Base-by-base conservation (phyloP, 2,888 invertebrate genomes). In the Callyntrura sp. region DNA sequence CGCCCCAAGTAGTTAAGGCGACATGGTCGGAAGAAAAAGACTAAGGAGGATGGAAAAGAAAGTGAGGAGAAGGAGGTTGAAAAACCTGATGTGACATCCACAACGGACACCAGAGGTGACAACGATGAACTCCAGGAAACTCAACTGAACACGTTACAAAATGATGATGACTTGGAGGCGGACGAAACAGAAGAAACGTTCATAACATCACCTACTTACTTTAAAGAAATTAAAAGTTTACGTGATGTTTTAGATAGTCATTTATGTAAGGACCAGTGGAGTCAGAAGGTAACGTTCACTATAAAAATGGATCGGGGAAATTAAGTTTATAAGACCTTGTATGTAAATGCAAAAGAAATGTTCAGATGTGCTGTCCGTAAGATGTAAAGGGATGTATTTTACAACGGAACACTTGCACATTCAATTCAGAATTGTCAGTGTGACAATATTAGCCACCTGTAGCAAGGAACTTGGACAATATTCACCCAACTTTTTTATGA, bases 1-100 rank as follows among this genome's bases (percentile, higher is more conserved):
- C n/a, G n/a, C n/a, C n/a, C n/a, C n/a, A n/a, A 92, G 91, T 92
- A 92, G 82, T 70, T 93, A 25, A 78, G 93, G 17, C 84, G 93
- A 20, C 92, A 92, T 48, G 93, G 93, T 0, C 65, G 93, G 20
- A 92, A 91, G 35, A 88, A 90, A 20, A 93, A 92, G 57, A 62
- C 35, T 3, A 91, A 90, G 57, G 88, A 65, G 0, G 81, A 89
- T 0, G 87, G 79, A 9, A 89, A 90, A 51, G 89, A 89, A 12
- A 78, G 85, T 4, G 89, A 86, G 60, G 87, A 85, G 20, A 90
- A 55, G 20, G 84, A 78, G 28, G 20, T 55, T 48, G 88, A 78
- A 20, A 90, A 92, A 25, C 48, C 55, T n/a, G 82, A 76, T 12
- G 35, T 11, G 0, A 14, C 57, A 0, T 35, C 28, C 23, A 43